These are phyloP conservation scores for Leuciscus waleckii DNA, from an alignment of 2,797 vertebrate genomes.

Conservation along the genomic window DNA sequence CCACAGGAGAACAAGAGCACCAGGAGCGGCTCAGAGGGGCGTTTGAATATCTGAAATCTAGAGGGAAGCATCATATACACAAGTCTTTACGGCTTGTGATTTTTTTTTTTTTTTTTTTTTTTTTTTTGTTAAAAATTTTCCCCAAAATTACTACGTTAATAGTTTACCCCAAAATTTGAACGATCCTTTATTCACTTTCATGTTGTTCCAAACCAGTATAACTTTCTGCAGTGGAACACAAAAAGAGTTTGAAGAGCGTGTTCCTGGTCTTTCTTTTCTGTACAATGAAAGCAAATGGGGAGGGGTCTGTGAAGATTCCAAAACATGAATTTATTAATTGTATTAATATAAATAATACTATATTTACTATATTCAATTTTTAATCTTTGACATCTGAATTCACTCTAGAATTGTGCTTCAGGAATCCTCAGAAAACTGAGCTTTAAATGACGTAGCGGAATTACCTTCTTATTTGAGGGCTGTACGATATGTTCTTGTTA, in stretches of 20 bases:
- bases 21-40: background rate
- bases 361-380: background rate
- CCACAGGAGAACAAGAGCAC: slow-evolving; percentile 23
- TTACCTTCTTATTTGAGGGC: slow-evolving; percentile 9
- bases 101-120: background rate
- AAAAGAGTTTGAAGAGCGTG: background rate
- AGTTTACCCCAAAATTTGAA: background rate
- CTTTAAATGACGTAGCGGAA: slow-evolving; percentile 1
- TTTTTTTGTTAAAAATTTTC: no score
- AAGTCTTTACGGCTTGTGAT: background rate
- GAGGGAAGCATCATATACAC: background rate
- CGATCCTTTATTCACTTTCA: background rate
- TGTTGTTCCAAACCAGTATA: background rate
- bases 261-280: background rate
- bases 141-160: no score
- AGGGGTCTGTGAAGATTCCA: background rate
- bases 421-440: background rate
- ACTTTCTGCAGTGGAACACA: background rate
- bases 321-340: background rate
- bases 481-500: slow-evolving; percentile 20
- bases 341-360: background rate
- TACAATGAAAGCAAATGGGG: background rate
- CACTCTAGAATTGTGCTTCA: background rate
- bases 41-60: slow-evolving; percentile 1
- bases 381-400: background rate